Percentiles rank a stretch among this genome's conserved stretches.
These are phyloP conservation scores for Ernsta delagoae DNA, from an alignment of 2,888 invertebrate species.

Conservation along the genomic window DNA sequence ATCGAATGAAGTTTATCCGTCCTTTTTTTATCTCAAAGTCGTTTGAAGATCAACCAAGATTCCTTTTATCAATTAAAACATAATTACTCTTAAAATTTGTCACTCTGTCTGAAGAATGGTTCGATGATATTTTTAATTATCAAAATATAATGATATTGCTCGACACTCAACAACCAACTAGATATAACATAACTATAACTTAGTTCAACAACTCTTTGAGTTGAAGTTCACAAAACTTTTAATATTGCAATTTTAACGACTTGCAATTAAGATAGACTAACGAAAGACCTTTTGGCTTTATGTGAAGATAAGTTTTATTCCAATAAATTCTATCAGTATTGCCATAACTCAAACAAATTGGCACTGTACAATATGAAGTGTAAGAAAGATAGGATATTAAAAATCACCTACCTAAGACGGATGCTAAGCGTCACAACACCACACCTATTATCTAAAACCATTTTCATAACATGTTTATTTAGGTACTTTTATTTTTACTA, in stretches of 20 bases:
- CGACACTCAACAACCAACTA: background rate
- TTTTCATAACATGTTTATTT: too few relatives aligned
- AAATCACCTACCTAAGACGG: too few relatives aligned
- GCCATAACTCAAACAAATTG: too few relatives aligned
- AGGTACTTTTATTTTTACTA: too few relatives aligned
- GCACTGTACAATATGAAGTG: too few relatives aligned
- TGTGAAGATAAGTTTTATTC: background rate
- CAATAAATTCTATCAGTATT: background rate
- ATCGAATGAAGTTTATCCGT: slow-evolving; percentile 21
- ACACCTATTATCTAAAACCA: too few relatives aligned
- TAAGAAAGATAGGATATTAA: too few relatives aligned
- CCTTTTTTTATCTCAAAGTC: slow-evolving; percentile 20
- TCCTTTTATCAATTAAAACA: slow-evolving; percentile 21
- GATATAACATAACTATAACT: too few relatives aligned
- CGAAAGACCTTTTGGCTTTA: background rate
- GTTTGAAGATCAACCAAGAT: slow-evolving; percentile 25
- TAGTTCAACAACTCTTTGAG: background rate
- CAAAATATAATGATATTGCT: background rate
- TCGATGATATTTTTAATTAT: background rate
- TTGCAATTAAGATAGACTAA: background rate
- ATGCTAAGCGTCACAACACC: too few relatives aligned
- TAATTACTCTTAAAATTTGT: slow-evolving; percentile 25
- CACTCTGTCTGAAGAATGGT: background rate
- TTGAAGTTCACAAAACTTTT: background rate
- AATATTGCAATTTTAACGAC: slow-evolving; percentile 5